phyloP scores from a whole-genome alignment of 2,113 vertebrate genomes.

The Neomonachus schauinslandi region DNA sequence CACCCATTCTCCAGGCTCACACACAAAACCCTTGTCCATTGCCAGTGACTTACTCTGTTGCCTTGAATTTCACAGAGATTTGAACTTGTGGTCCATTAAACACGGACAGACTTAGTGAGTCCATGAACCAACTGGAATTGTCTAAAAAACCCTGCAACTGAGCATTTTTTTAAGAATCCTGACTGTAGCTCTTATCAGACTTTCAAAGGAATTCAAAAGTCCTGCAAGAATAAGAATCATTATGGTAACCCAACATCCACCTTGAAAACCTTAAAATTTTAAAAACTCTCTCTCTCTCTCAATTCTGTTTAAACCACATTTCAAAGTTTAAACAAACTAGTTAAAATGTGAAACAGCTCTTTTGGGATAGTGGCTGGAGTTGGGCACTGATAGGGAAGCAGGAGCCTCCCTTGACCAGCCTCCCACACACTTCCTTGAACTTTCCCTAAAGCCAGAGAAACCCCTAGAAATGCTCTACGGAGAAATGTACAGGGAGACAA shows the following conservation, averaged over 20 bases:
- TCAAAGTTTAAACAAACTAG: not conserved
- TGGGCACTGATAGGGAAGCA: not conserved
- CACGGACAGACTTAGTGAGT: not conserved
- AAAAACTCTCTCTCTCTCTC: not conserved
- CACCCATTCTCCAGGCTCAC: not conserved
- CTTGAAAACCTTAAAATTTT: not conserved
- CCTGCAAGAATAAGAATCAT: not conserved
- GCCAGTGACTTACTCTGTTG: not conserved
- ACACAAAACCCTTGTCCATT: not conserved
- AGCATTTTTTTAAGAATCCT: not conserved
- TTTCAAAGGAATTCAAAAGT: not conserved
- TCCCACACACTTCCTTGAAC: not conserved
- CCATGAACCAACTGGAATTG: not conserved
- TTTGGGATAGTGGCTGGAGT: not conserved
- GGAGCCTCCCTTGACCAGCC: not conserved
- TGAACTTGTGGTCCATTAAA: not conserved
- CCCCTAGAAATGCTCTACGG: not conserved
- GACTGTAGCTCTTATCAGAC: not conserved
- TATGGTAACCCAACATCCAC: not conserved
- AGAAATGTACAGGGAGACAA: not conserved
- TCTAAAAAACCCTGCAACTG: not conserved
- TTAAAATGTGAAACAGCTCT: not conserved
- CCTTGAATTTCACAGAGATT: not conserved
- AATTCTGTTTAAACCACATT: not conserved
- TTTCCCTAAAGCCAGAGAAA: not conserved